Percentiles rank a stretch among this genome's conserved stretches.
phyloP scores from a whole-genome alignment of 2,113 vertebrate species.

The Stercorarius parasiticus region DNA sequence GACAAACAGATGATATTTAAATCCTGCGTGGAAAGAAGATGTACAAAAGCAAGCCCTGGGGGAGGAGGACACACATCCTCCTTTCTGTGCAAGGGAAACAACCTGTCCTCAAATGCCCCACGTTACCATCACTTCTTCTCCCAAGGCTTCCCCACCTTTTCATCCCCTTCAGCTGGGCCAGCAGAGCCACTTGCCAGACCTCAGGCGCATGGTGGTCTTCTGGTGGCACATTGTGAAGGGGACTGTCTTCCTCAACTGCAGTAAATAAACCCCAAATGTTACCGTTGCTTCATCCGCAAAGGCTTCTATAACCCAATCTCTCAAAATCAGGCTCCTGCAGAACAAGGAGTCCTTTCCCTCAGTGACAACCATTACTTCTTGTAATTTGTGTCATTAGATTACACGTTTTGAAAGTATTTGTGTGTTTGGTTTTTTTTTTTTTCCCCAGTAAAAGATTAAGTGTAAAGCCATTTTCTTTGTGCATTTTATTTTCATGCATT shows the following conservation, averaged over 20 bases:
- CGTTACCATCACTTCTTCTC: background rate
- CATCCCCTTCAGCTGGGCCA: background rate
- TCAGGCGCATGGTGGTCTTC: background rate
- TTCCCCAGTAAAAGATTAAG: background rate
- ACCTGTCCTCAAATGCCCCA: no score
- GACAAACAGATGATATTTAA: background rate
- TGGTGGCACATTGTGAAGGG: background rate
- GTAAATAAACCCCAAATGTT: background rate
- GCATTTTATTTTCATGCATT: background rate
- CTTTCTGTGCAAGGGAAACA: background rate
- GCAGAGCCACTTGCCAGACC: background rate
- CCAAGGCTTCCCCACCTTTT: fast-evolving
- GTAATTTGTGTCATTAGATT: background rate
- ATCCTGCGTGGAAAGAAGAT: background rate
- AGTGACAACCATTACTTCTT: background rate
- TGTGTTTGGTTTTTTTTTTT: no score
- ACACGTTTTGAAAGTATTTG: background rate
- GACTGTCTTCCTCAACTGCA: background rate
- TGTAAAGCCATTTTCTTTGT: background rate
- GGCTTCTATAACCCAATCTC: background rate
- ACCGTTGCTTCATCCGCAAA: background rate
- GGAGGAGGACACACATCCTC: background rate
- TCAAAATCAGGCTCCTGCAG: background rate
- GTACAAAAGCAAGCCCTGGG: background rate
- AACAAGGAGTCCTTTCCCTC: background rate